Conservation (phyloP, 2,113 vertebrate genomes). For the Chunga burmeisteri region DNA sequence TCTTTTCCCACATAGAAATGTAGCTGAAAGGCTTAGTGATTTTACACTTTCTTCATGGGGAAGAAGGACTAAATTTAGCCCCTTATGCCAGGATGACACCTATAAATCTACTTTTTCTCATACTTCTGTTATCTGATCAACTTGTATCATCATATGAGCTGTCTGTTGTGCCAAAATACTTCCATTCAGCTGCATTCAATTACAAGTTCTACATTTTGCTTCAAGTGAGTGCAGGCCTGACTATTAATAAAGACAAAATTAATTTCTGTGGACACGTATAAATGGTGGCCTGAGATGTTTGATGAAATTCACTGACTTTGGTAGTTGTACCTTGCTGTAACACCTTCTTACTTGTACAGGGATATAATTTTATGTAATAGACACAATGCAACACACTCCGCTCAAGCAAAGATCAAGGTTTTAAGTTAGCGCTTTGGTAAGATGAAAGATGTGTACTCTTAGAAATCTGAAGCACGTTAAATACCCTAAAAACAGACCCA, state of each 20-base stretch:
- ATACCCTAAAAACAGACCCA: neutral
- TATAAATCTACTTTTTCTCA: neutral
- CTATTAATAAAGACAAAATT: neutral
- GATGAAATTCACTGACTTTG: neutral
- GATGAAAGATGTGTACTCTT: neutral
- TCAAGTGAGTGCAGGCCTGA: neutral
- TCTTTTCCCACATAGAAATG: neutral
- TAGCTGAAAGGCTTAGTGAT: neutral
- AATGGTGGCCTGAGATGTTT: neutral
- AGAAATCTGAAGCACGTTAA: neutral
- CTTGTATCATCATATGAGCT: neutral
- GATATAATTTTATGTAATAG: neutral
- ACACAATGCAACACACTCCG: neutral
- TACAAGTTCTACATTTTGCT: neutral
- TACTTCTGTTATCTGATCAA: neutral
- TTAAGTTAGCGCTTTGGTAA: neutral
- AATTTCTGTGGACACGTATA: neutral
- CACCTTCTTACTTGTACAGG: neutral
- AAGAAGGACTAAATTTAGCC: neutral
- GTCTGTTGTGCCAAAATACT: neutral
- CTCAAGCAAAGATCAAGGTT: neutral
- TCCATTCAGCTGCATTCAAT: neutral
- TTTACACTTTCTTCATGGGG: neutral
- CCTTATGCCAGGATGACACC: neutral
- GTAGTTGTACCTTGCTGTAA: neutral